Percentiles rank a stretch among this genome's conserved stretches.
Conservation (phyloP, 1,140 invertebrate genomes). For the Myzus persicae region DNA sequence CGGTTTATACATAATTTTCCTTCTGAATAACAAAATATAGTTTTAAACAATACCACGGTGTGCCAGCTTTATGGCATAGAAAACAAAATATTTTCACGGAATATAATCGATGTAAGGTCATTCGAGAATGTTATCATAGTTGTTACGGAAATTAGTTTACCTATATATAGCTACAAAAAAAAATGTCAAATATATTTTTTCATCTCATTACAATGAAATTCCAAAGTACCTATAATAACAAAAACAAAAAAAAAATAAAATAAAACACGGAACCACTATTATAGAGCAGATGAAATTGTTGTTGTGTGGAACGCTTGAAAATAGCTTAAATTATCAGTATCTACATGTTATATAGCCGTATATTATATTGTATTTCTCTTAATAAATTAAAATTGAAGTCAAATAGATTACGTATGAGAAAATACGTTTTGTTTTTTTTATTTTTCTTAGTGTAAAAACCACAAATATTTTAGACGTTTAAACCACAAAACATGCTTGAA, state of each 20-base stretch:
- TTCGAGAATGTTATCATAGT: not conserved
- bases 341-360: not conserved
- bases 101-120: not conserved
- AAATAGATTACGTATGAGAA: not conserved
- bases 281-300: not conserved
- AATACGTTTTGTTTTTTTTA: not conserved
- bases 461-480: not conserved
- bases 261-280: not conserved
- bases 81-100: not conserved
- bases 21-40: not conserved
- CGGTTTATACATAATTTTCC: not conserved
- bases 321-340: not conserved
- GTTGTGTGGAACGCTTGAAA: not conserved
- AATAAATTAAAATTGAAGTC: not conserved
- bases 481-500: slow-evolving; percentile 12
- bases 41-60: not conserved
- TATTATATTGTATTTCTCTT: not conserved
- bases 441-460: not conserved
- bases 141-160: slow-evolving; percentile 5
- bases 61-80: not conserved
- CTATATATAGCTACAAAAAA: not conserved
- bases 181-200: slow-evolving; percentile 17
- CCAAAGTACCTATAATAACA: not conserved
- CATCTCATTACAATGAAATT: slow-evolving; percentile 1
- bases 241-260: slow-evolving; percentile 1